Conservation (phyloP, 2,797 vertebrate genomes). For the Enteromius unitaeniatus region DNA sequence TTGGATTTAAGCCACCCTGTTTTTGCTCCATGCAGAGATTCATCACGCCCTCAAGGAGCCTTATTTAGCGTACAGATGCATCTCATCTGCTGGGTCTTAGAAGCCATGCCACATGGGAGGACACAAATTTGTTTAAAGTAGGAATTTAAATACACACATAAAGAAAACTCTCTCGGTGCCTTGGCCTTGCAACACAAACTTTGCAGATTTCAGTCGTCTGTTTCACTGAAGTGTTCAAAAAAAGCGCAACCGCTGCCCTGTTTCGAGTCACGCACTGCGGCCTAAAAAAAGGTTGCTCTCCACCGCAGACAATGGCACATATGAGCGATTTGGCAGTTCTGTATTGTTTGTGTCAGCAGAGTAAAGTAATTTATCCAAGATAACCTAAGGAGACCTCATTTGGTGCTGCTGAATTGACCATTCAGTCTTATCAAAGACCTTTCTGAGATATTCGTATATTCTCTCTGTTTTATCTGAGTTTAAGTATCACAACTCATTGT, state of each 20-base stretch:
- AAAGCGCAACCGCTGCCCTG: not conserved
- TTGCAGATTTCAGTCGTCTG: constrained; percentile 27
- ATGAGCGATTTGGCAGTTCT: constrained; percentile 20
- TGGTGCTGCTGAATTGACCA: constrained; percentile 59
- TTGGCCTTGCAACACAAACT: constrained; percentile 35
- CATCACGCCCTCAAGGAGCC: constrained; percentile 46
- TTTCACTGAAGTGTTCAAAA: not conserved
- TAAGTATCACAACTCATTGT: constrained; percentile 63
- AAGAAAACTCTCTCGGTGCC: constrained; percentile 41
- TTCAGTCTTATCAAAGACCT: constrained; percentile 64
- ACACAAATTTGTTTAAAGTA: constrained; percentile 48
- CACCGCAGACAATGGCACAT: constrained; percentile 44
- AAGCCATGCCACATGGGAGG: constrained; percentile 46
- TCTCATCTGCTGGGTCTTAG: constrained; percentile 48
- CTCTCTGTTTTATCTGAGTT: constrained; percentile 49
- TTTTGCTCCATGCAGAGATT: constrained; percentile 46
- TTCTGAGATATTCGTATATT: constrained; percentile 44
- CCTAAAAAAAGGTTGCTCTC: constrained; percentile 27
- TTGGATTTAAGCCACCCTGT: constrained; percentile 51
- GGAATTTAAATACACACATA: constrained; percentile 47
- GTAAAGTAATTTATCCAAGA: constrained; percentile 50
- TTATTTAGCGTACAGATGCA: constrained; percentile 56
- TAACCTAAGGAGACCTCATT: constrained; percentile 66
- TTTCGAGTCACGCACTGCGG: constrained; percentile 22
- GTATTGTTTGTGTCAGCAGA: constrained; percentile 55